phyloP scores from a whole-genome alignment of 1,140 invertebrate species.

The Apis cerana region DNA sequence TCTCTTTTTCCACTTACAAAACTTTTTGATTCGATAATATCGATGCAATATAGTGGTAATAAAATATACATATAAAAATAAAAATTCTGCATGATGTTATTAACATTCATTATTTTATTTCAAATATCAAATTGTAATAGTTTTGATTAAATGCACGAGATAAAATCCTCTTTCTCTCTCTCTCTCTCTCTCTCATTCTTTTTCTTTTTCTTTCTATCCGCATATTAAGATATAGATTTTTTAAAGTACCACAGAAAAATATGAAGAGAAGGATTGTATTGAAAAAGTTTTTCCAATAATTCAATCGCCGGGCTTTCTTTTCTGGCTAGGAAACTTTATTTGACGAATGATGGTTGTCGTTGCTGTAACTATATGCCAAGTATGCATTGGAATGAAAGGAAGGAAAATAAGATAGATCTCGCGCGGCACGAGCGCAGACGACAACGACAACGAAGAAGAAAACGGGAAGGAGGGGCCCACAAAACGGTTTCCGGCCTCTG shows the following conservation, averaged over 20 bases:
- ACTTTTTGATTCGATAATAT: too few relatives aligned
- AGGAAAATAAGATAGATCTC: constrained; percentile 44
- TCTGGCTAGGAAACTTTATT: not conserved
- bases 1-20: too few relatives aligned
- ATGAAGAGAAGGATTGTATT: not conserved
- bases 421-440: constrained; percentile 31
- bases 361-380: not conserved
- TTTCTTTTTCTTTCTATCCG: too few relatives aligned
- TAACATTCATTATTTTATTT: too few relatives aligned
- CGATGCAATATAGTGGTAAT: too few relatives aligned
- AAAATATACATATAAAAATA: too few relatives aligned
- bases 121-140: too few relatives aligned
- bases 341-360: constrained; percentile 1
- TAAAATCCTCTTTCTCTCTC: too few relatives aligned
- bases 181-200: too few relatives aligned
- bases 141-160: too few relatives aligned
- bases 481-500: constrained; percentile 50
- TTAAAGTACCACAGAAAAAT: not conserved
- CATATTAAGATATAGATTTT: too few relatives aligned
- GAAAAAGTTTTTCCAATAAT: not conserved
- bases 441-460: constrained; percentile 48
- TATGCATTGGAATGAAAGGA: constrained; percentile 1
- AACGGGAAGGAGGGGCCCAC: constrained; percentile 33
- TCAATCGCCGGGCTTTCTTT: not conserved
- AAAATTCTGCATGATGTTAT: too few relatives aligned